A percentile compares a stretch with the other conserved stretches of the same genome.
Evolutionary conservation across 2,888 invertebrate genomes (phyloP).

Genomic region (Pandemis heparana): DNA sequence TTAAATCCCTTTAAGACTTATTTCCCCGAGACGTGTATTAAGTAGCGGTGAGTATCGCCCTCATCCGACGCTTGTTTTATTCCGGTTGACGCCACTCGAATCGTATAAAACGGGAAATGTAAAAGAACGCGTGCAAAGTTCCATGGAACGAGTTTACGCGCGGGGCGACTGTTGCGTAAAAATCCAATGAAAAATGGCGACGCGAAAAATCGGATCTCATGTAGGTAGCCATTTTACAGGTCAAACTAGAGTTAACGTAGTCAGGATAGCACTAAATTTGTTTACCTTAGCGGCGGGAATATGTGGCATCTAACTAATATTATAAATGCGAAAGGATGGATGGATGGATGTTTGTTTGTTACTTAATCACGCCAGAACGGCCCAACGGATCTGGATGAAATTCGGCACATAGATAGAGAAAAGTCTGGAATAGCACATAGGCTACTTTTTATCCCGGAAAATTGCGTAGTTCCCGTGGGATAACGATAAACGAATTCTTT

Average conservation of each 20-base stretch:
- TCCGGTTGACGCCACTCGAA: slow-evolving; percentile 32
- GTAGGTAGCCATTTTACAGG: not conserved
- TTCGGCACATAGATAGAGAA: too few species aligned
- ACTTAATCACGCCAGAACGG: too few species aligned
- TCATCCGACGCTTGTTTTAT: slow-evolving; percentile 32
- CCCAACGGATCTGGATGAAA: too few species aligned
- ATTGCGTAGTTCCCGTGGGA: too few species aligned
- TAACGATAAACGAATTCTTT: too few species aligned
- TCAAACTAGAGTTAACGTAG: not conserved
- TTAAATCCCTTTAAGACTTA: slow-evolving; percentile 47
- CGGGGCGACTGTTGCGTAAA: not conserved
- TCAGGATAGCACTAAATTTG: not conserved
- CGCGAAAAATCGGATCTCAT: not conserved
- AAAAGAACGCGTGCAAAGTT: slow-evolving; percentile 46
- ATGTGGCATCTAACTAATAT: too few species aligned
- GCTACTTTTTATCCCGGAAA: too few species aligned
- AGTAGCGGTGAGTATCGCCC: slow-evolving; percentile 19
- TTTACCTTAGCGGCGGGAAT: not conserved
- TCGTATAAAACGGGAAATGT: slow-evolving; percentile 45
- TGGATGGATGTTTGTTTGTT: too few species aligned
- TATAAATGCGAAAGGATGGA: too few species aligned
- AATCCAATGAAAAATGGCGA: not conserved
- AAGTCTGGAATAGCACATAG: too few species aligned
- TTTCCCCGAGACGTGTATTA: slow-evolving; percentile 22
- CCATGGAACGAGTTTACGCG: slow-evolving; percentile 40